Percentiles rank a stretch among this genome's conserved stretches.
These are phyloP conservation scores for Chalcis sispes DNA, from an alignment of 2,888 invertebrate species.

Conservation along the genomic window DNA sequence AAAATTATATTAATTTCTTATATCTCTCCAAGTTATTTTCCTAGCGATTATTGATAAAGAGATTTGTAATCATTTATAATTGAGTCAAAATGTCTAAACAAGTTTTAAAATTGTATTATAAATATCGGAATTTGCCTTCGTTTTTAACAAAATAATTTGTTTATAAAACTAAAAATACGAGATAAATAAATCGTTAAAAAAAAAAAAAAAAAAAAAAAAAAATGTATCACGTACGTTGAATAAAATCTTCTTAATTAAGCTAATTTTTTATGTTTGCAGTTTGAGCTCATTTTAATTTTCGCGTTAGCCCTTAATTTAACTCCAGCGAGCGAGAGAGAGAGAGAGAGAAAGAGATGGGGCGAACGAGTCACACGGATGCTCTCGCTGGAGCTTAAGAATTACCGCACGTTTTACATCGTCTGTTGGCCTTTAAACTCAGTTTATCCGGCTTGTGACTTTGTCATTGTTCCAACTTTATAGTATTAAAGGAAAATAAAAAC, in stretches of 20 bases:
- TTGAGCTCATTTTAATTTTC: conserved; percentile 25
- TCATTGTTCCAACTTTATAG: conserved; percentile 25
- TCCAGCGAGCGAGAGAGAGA: too few relatives aligned
- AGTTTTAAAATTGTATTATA: not conserved
- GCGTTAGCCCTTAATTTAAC: conserved; percentile 33
- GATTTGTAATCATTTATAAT: too few relatives aligned
- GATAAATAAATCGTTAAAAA: too few relatives aligned
- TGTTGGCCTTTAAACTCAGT: conserved; percentile 41
- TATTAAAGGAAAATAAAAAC: conserved; percentile 29
- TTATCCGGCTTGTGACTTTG: conserved; percentile 32
- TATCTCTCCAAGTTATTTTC: too few relatives aligned
- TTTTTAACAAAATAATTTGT: not conserved
- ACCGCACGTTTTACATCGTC: conserved; percentile 36
- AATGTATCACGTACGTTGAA: not conserved
- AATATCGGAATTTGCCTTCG: not conserved
- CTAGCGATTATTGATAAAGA: too few relatives aligned
- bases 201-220: not conserved
- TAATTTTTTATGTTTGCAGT: conserved; percentile 20
- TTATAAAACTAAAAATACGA: not conserved
- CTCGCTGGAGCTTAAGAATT: conserved; percentile 41
- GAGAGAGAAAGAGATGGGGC: too few relatives aligned
- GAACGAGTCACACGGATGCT: conserved; percentile 23
- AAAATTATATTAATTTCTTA: too few relatives aligned
- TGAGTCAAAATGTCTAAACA: too few relatives aligned
- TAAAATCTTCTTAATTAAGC: conserved; percentile 20